These are phyloP conservation scores for Ctenicera cuprea DNA, from an alignment of 2,888 invertebrate species.

Conservation along the genomic window DNA sequence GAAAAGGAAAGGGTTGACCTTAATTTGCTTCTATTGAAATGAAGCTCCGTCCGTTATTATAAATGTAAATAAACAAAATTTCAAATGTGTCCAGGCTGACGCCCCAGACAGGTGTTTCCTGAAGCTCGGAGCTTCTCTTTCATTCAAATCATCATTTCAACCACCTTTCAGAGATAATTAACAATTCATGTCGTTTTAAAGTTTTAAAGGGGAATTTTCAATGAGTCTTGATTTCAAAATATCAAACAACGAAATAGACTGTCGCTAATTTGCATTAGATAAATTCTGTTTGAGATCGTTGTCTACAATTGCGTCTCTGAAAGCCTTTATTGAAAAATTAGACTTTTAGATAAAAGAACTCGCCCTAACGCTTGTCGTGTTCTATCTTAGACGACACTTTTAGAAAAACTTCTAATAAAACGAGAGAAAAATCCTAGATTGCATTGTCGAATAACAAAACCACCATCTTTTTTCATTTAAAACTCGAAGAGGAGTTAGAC, in stretches of 20 bases:
- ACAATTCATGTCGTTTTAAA: background rate
- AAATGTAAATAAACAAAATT: conserved; percentile 18
- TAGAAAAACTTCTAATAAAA: conserved; percentile 12
- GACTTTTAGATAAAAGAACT: conserved; percentile 30
- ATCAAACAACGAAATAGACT: no score
- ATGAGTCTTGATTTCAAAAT: no score
- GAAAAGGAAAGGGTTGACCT: background rate
- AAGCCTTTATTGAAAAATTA: conserved; percentile 21
- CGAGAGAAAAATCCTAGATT: conserved; percentile 39
- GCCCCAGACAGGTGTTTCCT: no score
- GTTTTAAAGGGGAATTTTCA: background rate
- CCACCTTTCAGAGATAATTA: background rate
- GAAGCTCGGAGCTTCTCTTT: no score
- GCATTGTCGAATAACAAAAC: conserved; percentile 47
- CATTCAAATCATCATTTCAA: no score
- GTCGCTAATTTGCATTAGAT: no score
- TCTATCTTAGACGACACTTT: conserved; percentile 5
- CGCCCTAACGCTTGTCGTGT: background rate
- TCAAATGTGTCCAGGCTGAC: background rate
- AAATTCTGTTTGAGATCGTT: no score
- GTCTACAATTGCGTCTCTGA: no score
- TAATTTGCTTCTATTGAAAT: conserved; percentile 4
- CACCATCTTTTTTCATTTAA: conserved; percentile 42
- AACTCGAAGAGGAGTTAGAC: conserved; percentile 33
- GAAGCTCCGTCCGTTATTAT: background rate